Evolutionary conservation across 1,140 invertebrate genomes (phyloP).

Genomic region (Brachionus sp.): DNA sequence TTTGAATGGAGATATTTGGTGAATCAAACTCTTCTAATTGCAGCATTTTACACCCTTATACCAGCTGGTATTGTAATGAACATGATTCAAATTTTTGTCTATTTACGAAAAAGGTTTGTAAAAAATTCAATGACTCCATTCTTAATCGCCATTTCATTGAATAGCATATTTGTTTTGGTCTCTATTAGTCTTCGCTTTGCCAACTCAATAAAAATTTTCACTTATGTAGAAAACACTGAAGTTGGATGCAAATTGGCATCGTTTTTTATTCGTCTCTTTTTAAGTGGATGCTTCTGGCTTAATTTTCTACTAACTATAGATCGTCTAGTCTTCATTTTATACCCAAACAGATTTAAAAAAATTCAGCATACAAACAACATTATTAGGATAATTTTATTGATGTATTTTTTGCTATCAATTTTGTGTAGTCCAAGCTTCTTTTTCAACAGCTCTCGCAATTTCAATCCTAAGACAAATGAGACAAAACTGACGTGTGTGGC

Average conservation of each 20-base stretch:
- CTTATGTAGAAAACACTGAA: neutral
- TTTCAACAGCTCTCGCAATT: neutral
- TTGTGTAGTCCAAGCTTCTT: neutral
- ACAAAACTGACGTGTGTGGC: neutral
- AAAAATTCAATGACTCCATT: neutral
- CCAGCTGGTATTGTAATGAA: neutral
- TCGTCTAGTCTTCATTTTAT: neutral
- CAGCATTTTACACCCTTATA: neutral
- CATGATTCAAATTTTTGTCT: neutral
- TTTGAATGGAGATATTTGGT: neutral
- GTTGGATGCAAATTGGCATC: neutral
- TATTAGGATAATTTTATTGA: neutral
- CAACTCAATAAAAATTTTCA: neutral
- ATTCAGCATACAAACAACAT: neutral
- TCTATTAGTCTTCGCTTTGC: neutral
- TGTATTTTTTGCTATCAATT: neutral
- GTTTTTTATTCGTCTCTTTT: neutral
- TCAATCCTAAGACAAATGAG: neutral
- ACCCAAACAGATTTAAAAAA: neutral
- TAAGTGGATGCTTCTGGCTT: neutral
- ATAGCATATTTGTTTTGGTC: neutral
- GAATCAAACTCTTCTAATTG: neutral
- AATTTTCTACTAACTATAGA: neutral
- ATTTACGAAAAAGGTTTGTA: neutral
- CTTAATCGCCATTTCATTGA: neutral